A percentile compares a stretch with the other conserved stretches of the same genome.
These are phyloP conservation scores for Hoplias malabaricus DNA, from an alignment of 2,113 vertebrate genomes.

Conservation along the genomic window DNA sequence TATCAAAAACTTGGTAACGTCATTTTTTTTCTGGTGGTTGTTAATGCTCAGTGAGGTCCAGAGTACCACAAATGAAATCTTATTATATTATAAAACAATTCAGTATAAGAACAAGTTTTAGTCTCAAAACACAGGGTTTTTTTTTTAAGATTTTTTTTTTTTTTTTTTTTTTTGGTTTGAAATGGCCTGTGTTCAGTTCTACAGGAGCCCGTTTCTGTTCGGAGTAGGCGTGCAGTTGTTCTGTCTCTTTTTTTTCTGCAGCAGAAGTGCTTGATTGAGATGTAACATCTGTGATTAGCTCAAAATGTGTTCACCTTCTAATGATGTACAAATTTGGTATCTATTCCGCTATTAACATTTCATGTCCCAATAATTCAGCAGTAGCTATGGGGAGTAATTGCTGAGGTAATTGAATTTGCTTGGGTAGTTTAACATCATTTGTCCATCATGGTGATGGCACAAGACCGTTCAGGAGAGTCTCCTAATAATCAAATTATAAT, in stretches of 20 bases:
- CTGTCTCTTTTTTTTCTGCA: background rate
- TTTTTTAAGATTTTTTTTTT: no score
- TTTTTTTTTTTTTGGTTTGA: no score
- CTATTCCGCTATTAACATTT: conserved; percentile 78
- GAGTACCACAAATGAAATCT: no score
- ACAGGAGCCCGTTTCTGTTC: background rate
- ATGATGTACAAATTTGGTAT: conserved; percentile 72
- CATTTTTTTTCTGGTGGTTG: no score
- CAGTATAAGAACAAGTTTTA: no score
- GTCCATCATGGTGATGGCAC: conserved; percentile 76
- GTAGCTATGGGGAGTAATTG: conserved; percentile 73
- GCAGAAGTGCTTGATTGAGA: conserved; percentile 47
- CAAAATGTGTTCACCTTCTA: conserved; percentile 72
- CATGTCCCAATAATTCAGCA: conserved; percentile 75
- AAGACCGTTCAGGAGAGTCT: conserved; percentile 59
- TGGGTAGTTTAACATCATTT: conserved; percentile 75
- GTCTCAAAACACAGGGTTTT: no score
- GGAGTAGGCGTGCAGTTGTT: background rate
- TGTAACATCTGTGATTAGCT: conserved; percentile 67
- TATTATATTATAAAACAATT: no score
- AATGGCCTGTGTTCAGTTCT: background rate
- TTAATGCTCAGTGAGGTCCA: no score
- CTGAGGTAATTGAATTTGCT: conserved; percentile 80
- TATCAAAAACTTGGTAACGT: no score
- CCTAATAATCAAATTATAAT: conserved; percentile 74